Conservation (phyloP, 1,140 invertebrate species). For the Callitettix versicolor region DNA sequence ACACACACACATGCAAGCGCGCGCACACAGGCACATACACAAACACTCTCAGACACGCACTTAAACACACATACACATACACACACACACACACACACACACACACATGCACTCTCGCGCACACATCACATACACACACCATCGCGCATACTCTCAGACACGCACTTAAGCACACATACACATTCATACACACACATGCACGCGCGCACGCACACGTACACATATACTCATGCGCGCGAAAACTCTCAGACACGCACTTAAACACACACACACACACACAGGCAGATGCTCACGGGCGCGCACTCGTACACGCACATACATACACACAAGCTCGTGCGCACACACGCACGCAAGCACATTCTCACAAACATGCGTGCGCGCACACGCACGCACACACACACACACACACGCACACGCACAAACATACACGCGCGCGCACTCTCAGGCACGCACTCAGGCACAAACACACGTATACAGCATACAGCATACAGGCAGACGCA, state of each 20-base stretch:
- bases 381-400: too few species aligned
- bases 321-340: too few species aligned
- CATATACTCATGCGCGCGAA: slow-evolving; percentile 1
- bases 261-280: not conserved
- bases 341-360: too few species aligned
- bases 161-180: not conserved
- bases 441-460: too few species aligned
- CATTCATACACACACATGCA: slow-evolving; percentile 16
- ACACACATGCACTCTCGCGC: not conserved
- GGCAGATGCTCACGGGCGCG: too few species aligned
- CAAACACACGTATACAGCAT: too few species aligned
- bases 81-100: not conserved
- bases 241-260: not conserved
- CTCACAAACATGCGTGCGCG: too few species aligned
- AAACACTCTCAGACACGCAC: not conserved
- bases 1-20: not conserved
- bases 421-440: too few species aligned
- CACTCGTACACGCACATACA: too few species aligned
- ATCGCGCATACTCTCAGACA: not conserved
- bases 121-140: not conserved
- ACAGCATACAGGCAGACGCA: too few species aligned
- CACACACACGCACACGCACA: too few species aligned
- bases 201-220: slow-evolving; percentile 14
- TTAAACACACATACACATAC: not conserved
- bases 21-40: not conserved